phyloP scores from a whole-genome alignment of 2,888 invertebrate species.

The Tenthredo scrophulariae region DNA sequence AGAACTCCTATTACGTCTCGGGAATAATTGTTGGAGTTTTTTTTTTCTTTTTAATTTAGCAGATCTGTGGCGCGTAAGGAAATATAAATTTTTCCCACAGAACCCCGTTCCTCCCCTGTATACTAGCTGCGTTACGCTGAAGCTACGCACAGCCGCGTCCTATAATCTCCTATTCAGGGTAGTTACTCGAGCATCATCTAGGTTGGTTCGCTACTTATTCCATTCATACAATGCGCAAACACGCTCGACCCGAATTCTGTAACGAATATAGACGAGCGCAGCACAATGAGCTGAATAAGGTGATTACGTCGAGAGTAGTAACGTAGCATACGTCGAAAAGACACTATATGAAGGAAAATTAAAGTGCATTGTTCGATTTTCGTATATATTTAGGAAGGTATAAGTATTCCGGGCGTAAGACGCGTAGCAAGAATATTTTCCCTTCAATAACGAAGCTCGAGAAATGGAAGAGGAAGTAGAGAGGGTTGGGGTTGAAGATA shows the following conservation, averaged over 20 bases:
- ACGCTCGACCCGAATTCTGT: constrained; percentile 57
- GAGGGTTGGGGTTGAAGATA: neutral
- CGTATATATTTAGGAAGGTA: neutral
- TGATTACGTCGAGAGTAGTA: neutral
- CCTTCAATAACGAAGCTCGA: neutral
- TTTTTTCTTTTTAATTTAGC: neutral
- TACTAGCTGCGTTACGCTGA: constrained; percentile 56
- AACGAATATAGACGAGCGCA: constrained; percentile 62
- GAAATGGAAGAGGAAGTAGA: neutral
- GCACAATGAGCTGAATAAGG: neutral
- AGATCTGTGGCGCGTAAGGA: neutral
- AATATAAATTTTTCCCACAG: constrained; percentile 59
- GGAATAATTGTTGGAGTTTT: neutral
- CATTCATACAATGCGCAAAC: constrained; percentile 66
- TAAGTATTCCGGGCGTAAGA: neutral
- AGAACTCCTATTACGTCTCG: neutral
- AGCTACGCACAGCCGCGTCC: constrained; percentile 13
- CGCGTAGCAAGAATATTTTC: neutral
- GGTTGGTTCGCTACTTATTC: constrained; percentile 70
- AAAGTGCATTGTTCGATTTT: constrained; percentile 12
- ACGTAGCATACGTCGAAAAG: neutral
- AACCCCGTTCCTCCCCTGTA: constrained; percentile 61
- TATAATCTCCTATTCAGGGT: constrained; percentile 69
- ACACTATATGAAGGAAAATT: constrained; percentile 9
- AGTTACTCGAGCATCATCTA: constrained; percentile 67